Conservation (phyloP, 2,113 vertebrate genomes). For the Corythornis madagascariensis region DNA sequence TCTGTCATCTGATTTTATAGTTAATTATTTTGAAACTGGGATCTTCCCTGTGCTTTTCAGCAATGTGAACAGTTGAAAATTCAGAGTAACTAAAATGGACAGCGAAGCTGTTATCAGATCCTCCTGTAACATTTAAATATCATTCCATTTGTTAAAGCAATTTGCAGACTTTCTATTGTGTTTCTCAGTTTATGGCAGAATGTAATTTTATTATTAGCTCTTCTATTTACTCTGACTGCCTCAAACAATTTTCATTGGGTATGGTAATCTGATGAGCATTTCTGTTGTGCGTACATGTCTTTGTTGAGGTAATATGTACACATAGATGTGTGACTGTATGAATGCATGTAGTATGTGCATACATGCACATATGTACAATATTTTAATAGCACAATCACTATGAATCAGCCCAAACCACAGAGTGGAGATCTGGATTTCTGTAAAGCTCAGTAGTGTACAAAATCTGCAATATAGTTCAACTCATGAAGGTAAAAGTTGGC, state of each 20-base stretch:
- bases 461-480: slow-evolving; percentile 35
- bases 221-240: not conserved
- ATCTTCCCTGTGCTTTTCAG: not conserved
- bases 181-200: slow-evolving; percentile 9
- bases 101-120: not conserved
- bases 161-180: not conserved
- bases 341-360: not conserved
- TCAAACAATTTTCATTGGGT: not conserved
- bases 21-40: not conserved
- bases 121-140: not conserved
- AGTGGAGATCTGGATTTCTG: not conserved
- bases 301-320: not conserved
- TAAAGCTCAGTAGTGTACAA: not conserved
- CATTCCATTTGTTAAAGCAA: slow-evolving; percentile 15
- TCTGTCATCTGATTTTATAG: not conserved
- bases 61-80: not conserved
- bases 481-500: not conserved
- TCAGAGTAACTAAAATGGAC: not conserved
- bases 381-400: not conserved
- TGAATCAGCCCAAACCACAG: not conserved
- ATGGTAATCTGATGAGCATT: not conserved
- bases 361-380: not conserved
- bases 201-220: not conserved
- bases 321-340: fast-evolving
- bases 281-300: fast-evolving